Evolutionary conservation across 2,797 vertebrate species (phyloP).

Genomic region (Myoxocephalus aenaeus): DNA sequence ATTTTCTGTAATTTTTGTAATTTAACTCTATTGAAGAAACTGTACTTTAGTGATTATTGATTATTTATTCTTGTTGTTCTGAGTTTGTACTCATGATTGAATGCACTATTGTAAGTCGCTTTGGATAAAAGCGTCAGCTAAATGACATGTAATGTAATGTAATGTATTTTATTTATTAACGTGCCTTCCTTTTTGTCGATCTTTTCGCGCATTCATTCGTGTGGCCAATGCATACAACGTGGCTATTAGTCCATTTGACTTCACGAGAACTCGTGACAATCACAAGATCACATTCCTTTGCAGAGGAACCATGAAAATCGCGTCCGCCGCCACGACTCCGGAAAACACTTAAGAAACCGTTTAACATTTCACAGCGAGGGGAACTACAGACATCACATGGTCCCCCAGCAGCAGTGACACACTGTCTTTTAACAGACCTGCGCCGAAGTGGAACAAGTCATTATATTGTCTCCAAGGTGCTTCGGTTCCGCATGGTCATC

Average conservation of each 20-base stretch:
- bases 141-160: too few relatives aligned
- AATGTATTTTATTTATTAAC: background rate
- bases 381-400: slow-evolving; percentile 48
- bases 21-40: too few relatives aligned
- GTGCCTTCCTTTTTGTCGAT: background rate
- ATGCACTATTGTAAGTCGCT: too few relatives aligned
- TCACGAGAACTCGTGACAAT: slow-evolving; percentile 50
- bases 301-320: slow-evolving; percentile 32
- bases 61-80: too few relatives aligned
- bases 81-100: too few relatives aligned
- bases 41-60: too few relatives aligned
- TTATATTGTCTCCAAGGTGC: slow-evolving; percentile 40
- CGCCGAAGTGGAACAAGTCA: slow-evolving; percentile 45
- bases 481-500: slow-evolving; percentile 40
- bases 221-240: background rate
- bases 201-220: background rate
- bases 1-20: too few relatives aligned
- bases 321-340: slow-evolving; percentile 32
- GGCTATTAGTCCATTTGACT: background rate
- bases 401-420: slow-evolving; percentile 19
- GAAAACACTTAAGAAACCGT: slow-evolving; percentile 19
- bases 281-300: slow-evolving; percentile 58
- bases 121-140: too few relatives aligned
- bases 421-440: slow-evolving; percentile 41
- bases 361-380: slow-evolving; percentile 21